Evolutionary conservation across 2,797 vertebrate species (phyloP).

Genomic region (Enteromius anoplus): DNA sequence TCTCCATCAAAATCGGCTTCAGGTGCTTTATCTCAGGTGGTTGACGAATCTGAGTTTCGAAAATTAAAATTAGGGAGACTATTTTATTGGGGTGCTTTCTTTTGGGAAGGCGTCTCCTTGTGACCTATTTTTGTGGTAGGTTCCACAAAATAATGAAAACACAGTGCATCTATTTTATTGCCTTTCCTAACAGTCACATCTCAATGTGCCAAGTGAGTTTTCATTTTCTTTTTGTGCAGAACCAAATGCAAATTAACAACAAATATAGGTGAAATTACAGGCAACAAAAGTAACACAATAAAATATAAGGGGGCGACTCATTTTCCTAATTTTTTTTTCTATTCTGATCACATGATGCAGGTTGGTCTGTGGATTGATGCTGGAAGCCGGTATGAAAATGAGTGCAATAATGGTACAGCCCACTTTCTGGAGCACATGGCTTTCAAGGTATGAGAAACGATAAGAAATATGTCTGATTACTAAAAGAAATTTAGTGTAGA

Average conservation of each 20-base stretch:
- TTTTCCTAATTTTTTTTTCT: too few relatives aligned
- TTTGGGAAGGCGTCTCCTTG: not conserved
- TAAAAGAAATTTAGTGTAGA: not conserved
- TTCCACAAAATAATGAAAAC: not conserved
- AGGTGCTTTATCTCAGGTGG: not conserved
- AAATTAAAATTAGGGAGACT: not conserved
- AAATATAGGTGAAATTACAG: not conserved
- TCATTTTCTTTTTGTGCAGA: not conserved
- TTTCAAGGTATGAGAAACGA: constrained; percentile 84
- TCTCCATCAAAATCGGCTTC: not conserved
- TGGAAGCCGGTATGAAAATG: constrained; percentile 96
- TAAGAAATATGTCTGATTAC: not conserved
- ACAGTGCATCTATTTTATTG: not conserved
- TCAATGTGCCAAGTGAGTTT: not conserved
- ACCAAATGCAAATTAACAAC: not conserved
- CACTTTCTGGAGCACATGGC: constrained; percentile 99
- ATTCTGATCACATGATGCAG: constrained; percentile 66
- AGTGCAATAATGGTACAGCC: constrained; percentile 96
- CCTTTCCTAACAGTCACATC: not conserved
- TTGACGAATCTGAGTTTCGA: too few relatives aligned
- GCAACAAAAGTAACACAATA: not conserved
- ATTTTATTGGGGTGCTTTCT: not conserved
- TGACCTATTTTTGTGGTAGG: not conserved
- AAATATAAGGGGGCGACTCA: not conserved
- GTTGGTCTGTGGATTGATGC: constrained; percentile 99